These are phyloP conservation scores for Willowsia nigromaculata DNA, from an alignment of 2,888 invertebrate species.

Conservation along the genomic window DNA sequence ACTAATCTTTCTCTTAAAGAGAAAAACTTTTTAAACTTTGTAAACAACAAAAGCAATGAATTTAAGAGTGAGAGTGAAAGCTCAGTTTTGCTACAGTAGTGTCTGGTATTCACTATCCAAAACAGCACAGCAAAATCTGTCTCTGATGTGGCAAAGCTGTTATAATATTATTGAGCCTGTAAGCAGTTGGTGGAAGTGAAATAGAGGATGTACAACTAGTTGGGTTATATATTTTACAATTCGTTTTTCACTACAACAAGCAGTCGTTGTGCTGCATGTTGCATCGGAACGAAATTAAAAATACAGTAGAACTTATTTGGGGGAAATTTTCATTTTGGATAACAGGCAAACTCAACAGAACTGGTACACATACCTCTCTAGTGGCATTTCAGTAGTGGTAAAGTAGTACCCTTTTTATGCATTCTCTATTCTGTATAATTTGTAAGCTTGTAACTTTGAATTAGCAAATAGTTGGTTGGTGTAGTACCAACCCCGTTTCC, in stretches of 20 bases:
- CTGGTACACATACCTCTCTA: no score
- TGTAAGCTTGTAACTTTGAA: conserved; percentile 59
- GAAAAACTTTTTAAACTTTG: not conserved
- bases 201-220: not conserved
- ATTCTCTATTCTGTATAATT: conserved; percentile 37
- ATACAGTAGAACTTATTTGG: not conserved
- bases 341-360: not conserved
- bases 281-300: conserved; percentile 22
- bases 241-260: no score
- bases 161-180: not conserved
- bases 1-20: not conserved
- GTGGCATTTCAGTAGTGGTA: not conserved
- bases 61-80: conserved; percentile 16
- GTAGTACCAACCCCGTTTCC: not conserved
- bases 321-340: not conserved
- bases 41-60: conserved; percentile 42
- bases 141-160: not conserved
- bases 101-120: not conserved
- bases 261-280: not conserved
- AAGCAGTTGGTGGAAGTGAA: not conserved
- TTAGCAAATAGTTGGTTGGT: conserved; percentile 52
- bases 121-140: not conserved
- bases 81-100: conserved; percentile 8
- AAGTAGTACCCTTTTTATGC: not conserved
- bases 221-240: not conserved